Conservation (phyloP, 2,888 invertebrate genomes). For the Agrilus biguttatus region DNA sequence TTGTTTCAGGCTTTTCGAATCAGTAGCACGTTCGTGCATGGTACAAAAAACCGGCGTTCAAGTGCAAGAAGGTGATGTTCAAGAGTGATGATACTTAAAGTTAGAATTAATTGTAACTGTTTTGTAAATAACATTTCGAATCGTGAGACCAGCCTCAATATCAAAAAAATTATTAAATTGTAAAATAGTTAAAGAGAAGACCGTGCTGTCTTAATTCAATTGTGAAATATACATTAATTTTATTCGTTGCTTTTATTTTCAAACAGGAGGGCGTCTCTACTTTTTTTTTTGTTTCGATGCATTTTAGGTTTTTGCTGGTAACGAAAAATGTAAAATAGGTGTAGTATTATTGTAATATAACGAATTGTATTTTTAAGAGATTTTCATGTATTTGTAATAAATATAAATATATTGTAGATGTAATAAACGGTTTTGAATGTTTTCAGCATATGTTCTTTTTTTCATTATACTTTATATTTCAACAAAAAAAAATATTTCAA, state of each 20-base stretch:
- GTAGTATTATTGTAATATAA: constrained; percentile 25
- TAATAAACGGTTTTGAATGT: constrained; percentile 32
- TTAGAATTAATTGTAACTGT: constrained; percentile 2
- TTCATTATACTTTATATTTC: no score
- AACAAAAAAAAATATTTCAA: no score
- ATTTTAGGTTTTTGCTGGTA: constrained; percentile 12
- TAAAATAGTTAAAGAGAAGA: no score
- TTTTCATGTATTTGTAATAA: constrained; percentile 32
- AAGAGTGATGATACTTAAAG: constrained; percentile 40
- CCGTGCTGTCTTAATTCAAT: not conserved
- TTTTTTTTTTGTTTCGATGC: constrained; percentile 11
- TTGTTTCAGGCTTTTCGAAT: constrained; percentile 73
- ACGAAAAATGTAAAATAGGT: constrained; percentile 19
- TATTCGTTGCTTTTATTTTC: constrained; percentile 6
- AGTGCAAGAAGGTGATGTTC: constrained; percentile 48
- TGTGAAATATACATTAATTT: constrained; percentile 5
- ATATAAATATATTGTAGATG: constrained; percentile 27
- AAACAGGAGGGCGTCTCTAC: constrained; percentile 2
- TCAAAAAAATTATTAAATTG: no score
- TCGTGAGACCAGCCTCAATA: no score
- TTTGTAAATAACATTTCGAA: constrained; percentile 4
- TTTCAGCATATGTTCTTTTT: constrained; percentile 16
- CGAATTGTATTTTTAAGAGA: constrained; percentile 27
- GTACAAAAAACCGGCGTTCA: constrained; percentile 61
- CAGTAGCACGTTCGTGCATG: constrained; percentile 92